These are phyloP conservation scores for Anoncus sp. DNA, from an alignment of 2,888 invertebrate genomes.

Conservation along the genomic window DNA sequence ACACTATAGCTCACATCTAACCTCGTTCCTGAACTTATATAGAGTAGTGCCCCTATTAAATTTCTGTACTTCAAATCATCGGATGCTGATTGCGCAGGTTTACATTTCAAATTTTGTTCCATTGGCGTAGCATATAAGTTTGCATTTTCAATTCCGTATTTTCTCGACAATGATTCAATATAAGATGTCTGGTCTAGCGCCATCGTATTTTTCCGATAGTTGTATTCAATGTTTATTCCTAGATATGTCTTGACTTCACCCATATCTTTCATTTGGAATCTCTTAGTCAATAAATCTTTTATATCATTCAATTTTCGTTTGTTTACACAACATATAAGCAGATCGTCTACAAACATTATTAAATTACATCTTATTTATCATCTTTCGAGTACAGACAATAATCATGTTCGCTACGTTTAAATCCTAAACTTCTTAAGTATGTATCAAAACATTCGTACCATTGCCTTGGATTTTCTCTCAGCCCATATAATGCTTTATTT, in stretches of 20 bases:
- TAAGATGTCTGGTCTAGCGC: constrained; percentile 47
- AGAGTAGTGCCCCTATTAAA: too few relatives aligned
- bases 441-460: constrained; percentile 24
- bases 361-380: not conserved
- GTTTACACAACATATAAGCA: constrained; percentile 7
- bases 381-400: constrained; percentile 5
- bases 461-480: constrained; percentile 17
- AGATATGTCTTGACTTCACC: constrained; percentile 73
- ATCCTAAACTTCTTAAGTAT: constrained; percentile 1
- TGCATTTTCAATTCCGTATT: constrained; percentile 69
- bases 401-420: constrained; percentile 7
- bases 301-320: constrained; percentile 29
- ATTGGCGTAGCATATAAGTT: constrained; percentile 73
- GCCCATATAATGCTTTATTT: constrained; percentile 11
- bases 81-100: not conserved
- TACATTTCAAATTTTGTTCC: constrained; percentile 69
- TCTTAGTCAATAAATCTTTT: constrained; percentile 60
- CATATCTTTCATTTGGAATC: constrained; percentile 68
- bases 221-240: constrained; percentile 74
- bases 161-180: constrained; percentile 64
- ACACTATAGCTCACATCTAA: too few relatives aligned
- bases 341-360: constrained; percentile 19
- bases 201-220: not conserved
- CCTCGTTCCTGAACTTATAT: too few relatives aligned
- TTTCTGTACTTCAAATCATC: not conserved